Conservation (phyloP, 2,113 vertebrate genomes). For the Cottus gobio region DNA sequence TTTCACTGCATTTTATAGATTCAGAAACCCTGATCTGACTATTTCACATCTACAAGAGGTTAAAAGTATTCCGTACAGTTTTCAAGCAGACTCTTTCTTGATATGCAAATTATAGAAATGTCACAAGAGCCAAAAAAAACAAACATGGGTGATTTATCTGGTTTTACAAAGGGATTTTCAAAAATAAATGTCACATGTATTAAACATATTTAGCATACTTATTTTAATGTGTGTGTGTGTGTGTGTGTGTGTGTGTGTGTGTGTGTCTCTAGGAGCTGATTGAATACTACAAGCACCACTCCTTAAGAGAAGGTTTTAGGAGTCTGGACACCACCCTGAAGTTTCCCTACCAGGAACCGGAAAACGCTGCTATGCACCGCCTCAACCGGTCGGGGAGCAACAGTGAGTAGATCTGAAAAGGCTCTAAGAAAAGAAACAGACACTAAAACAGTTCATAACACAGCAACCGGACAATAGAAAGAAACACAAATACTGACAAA, state of each 20-base stretch:
- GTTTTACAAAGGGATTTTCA: slow-evolving; percentile 10
- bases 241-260: slow-evolving; percentile 20
- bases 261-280: slow-evolving; percentile 88
- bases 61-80: neutral
- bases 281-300: slow-evolving; percentile 96
- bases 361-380: slow-evolving; percentile 84
- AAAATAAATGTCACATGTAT: neutral
- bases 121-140: neutral
- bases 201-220: neutral
- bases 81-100: neutral
- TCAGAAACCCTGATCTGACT: neutral
- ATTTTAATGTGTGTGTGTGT: slow-evolving; percentile 14
- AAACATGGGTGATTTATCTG: neutral
- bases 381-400: slow-evolving; percentile 83
- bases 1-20: neutral
- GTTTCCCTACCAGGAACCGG: slow-evolving; percentile 91
- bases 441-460: neutral
- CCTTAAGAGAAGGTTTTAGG: slow-evolving; percentile 95
- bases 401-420: slow-evolving; percentile 84
- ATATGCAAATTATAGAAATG: neutral
- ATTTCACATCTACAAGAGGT: neutral
- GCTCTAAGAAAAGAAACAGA: neutral
- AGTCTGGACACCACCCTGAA: slow-evolving; percentile 95
- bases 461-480: neutral
- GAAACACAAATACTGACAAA: neutral